Conservation (phyloP, 2,797 vertebrate species). For the Neosilurus mollespiculum region DNA sequence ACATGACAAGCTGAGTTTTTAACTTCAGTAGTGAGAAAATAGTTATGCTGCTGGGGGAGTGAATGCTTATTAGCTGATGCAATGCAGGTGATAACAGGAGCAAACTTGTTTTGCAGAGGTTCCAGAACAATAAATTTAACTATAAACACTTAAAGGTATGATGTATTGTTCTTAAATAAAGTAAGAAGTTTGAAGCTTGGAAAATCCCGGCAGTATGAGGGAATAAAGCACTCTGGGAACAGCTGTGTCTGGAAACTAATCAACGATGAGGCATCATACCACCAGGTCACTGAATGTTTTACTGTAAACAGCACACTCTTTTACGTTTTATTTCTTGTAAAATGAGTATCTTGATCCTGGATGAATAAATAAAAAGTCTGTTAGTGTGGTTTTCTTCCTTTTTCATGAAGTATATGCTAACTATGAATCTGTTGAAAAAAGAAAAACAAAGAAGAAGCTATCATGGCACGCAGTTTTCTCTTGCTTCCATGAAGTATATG, state of each 20-base stretch:
- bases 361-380: no score
- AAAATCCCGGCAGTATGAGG: not conserved
- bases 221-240: not conserved
- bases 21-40: not conserved
- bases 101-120: not conserved
- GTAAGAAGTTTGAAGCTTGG: not conserved
- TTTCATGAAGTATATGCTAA: no score
- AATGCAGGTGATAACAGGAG: not conserved
- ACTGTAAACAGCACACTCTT: not conserved
- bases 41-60: not conserved
- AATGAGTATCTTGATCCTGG: not conserved
- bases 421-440: no score
- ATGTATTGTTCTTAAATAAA: not conserved
- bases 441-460: no score
- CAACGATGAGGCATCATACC: not conserved
- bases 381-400: no score
- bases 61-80: not conserved
- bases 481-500: no score
- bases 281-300: not conserved
- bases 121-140: not conserved
- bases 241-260: not conserved
- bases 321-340: not conserved
- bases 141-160: not conserved
- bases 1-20: not conserved
- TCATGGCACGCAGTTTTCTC: no score